Evolutionary conservation across 2,113 vertebrate genomes (phyloP).

Genomic region (Dunckerocampus dactyliophorus): DNA sequence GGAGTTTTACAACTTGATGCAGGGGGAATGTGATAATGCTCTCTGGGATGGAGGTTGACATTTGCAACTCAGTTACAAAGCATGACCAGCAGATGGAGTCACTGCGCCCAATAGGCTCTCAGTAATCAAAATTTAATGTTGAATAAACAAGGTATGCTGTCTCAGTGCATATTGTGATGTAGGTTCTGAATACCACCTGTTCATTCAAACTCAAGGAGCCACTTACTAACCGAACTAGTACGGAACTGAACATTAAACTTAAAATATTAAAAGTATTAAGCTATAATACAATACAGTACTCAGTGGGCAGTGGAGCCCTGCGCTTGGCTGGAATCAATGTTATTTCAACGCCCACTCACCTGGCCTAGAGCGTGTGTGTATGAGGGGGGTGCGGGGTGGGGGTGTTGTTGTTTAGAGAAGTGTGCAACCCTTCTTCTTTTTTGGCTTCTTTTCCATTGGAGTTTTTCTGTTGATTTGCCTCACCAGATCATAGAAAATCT

Average conservation of each 20-base stretch:
- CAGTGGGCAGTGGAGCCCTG: conserved; percentile 10
- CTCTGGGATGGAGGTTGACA: background rate
- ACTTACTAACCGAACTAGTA: no score
- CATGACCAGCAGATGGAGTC: background rate
- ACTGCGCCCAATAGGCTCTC: no score
- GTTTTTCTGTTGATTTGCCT: conserved; percentile 99
- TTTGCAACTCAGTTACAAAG: background rate
- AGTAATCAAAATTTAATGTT: no score
- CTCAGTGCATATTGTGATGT: no score
- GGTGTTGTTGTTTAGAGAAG: conserved; percentile 81
- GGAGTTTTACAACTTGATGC: background rate
- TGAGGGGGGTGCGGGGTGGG: background rate
- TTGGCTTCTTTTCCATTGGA: conserved; percentile 98
- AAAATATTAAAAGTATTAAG: conserved; percentile 13
- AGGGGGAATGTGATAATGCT: background rate
- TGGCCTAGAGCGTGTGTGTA: conserved; percentile 83
- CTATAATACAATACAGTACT: conserved; percentile 7
- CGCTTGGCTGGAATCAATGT: conserved; percentile 21
- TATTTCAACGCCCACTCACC: conserved; percentile 71
- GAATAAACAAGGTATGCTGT: no score
- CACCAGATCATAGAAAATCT: conserved; percentile 99
- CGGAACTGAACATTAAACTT: no score
- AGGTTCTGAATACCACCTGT: no score
- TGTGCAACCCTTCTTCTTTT: conserved; percentile 94
- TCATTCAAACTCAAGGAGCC: no score